Percentiles rank a stretch among this genome's conserved stretches.
phyloP scores from a whole-genome alignment of 2,888 invertebrate species.

The Temnothorax ravouxi region DNA sequence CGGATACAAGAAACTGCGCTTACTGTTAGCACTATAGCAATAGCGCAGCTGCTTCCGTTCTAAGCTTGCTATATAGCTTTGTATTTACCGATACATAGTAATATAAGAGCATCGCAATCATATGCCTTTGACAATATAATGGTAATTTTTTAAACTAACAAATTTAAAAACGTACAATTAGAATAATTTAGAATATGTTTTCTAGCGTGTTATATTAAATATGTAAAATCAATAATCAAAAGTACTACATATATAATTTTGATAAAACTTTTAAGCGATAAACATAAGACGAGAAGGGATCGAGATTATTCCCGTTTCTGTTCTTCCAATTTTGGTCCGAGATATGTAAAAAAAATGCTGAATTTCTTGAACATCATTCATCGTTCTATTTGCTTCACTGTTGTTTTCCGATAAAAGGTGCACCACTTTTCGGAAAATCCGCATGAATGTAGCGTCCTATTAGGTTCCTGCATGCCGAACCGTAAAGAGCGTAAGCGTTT shows the following conservation, averaged over 20 bases:
- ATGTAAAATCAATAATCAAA: slow-evolving; percentile 5
- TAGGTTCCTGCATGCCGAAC: slow-evolving; percentile 23
- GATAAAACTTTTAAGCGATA: not conserved
- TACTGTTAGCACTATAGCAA: not conserved
- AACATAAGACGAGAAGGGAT: not conserved
- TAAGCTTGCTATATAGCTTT: not conserved
- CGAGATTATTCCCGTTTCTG: not conserved
- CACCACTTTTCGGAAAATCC: not conserved
- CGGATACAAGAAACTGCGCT: slow-evolving; percentile 57
- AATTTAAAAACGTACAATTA: not conserved
- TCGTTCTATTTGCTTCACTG: not conserved
- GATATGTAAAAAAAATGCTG: not conserved
- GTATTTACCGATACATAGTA: not conserved
- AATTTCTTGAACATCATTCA: not conserved
- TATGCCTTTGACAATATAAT: not conserved
- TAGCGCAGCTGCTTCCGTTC: slow-evolving; percentile 45
- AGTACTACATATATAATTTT: not conserved
- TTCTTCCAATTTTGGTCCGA: not conserved
- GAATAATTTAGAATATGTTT: not conserved
- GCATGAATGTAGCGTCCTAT: not conserved
- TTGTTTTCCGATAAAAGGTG: not conserved
- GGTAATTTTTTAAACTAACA: not conserved
- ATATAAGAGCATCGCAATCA: not conserved
- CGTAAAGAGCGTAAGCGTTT: slow-evolving; percentile 26
- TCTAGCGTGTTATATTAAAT: not conserved